Base-by-base conservation (phyloP, 2,797 vertebrate species). In the Micromesistius poutassou region DNA sequence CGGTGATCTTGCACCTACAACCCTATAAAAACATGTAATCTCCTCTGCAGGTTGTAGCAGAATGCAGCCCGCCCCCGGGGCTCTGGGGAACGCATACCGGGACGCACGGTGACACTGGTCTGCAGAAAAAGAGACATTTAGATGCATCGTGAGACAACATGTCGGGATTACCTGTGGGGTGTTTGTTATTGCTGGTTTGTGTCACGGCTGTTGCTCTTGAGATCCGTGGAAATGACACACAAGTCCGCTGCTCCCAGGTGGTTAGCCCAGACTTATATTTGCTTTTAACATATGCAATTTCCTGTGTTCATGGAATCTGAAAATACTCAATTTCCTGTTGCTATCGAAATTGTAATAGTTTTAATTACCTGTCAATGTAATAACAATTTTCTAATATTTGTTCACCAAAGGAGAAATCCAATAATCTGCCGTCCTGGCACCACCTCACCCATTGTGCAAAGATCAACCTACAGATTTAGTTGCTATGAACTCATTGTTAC, bases 161-260 rank as follows among this genome's bases (percentile, higher is more conserved):
- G 62, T 13, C 25, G n/a, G 62, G 62, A 68, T 30, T 68, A 68
- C 28, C 14, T 28, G 62, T 68, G 62, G 62, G 62, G 28, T 12
- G 62, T 10, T 28, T 68, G n/a, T n/a, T 68, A 3, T 68, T 25
- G 25, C n/a, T 25, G n/a, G 25, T 68, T 13, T 10, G n/a, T 28
- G 8, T 68, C 62, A 68, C 62, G n/a, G 62, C 62, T 68, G 25
- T 76, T 9, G 16, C 30, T 75, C 78, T 89, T 84, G 79, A 86
- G 68, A 50, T 76, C 22, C 73, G 62, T 50, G 38, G 46, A 77
- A 35, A 83, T 73, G 76, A 80, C 30, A 42, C 40, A 28, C 8
- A 71, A 73, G 86, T 92, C 5, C 74, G 76, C 36, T 92, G 89
- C 76, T 85, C 84, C 22, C 81, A 91, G 89, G 91, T 92, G 89